Percentiles rank a stretch among this genome's conserved stretches.
Conservation (phyloP, 2,888 invertebrate genomes). For the Oscheius onirici region DNA sequence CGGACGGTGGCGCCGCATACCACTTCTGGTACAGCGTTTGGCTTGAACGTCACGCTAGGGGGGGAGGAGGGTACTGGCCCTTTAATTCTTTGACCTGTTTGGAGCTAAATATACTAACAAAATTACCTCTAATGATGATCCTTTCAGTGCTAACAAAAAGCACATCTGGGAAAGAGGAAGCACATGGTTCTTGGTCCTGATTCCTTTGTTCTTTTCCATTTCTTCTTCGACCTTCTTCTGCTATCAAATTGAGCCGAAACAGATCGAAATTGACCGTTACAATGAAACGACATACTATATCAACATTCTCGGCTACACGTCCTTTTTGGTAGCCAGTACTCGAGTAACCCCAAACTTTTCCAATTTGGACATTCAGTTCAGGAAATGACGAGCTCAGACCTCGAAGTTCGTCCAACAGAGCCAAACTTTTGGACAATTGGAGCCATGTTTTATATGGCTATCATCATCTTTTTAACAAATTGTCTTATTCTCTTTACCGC, state of each 20-base stretch:
- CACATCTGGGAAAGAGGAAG: background rate
- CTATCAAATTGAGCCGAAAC: background rate
- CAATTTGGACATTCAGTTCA: background rate
- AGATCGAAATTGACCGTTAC: background rate
- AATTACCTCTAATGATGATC: background rate
- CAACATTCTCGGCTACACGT: slow-evolving; percentile 7
- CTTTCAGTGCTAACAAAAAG: background rate
- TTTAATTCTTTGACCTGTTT: too few relatives aligned
- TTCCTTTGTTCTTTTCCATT: slow-evolving; percentile 3
- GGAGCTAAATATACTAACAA: too few relatives aligned
- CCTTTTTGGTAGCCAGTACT: slow-evolving; percentile 12
- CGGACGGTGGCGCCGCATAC: too few relatives aligned
- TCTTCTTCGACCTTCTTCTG: slow-evolving; percentile 17
- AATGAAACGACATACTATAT: background rate
- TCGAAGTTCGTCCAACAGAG: background rate
- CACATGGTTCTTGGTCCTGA: background rate
- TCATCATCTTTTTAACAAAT: background rate
- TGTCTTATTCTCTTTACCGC: background rate
- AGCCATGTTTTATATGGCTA: slow-evolving; percentile 11
- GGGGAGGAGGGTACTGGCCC: too few relatives aligned
- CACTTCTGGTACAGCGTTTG: too few relatives aligned
- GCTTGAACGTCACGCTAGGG: too few relatives aligned
- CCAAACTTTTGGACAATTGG: background rate
- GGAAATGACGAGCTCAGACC: background rate
- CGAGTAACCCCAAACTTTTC: background rate